A percentile compares a stretch with the other conserved stretches of the same genome.
Conservation (phyloP, 2,888 invertebrate species). For the Eupithecia tripunctaria region DNA sequence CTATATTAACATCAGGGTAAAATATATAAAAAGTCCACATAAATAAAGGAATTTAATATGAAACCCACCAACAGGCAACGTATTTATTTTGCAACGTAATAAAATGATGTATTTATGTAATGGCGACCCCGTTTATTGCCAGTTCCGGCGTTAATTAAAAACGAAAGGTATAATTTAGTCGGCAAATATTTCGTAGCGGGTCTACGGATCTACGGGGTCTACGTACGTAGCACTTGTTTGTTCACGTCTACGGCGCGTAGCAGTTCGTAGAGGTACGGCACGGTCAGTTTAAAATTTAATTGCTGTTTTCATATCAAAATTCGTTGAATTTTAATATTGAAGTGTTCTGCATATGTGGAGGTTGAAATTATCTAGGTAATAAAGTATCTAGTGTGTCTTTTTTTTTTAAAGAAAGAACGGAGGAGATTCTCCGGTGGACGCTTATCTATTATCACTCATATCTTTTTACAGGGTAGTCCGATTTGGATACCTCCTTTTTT, state of each 20-base stretch:
- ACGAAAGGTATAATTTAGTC: slow-evolving; percentile 27
- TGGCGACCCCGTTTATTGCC: slow-evolving; percentile 12
- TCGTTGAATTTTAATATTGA: not conserved
- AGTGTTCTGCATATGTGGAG: not conserved
- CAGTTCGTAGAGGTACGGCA: slow-evolving; percentile 26
- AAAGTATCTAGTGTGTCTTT: too few species aligned
- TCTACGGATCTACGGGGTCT: slow-evolving; percentile 35
- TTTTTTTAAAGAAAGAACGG: too few species aligned
- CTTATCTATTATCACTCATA: too few species aligned
- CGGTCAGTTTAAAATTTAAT: not conserved
- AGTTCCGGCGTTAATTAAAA: slow-evolving; percentile 28
- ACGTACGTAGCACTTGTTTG: slow-evolving; percentile 70
- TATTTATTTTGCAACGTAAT: not conserved
- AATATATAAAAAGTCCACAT: not conserved
- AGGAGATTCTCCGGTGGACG: too few species aligned
- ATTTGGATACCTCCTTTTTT: too few species aligned
- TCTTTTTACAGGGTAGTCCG: too few species aligned
- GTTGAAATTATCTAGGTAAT: too few species aligned
- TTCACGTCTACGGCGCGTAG: slow-evolving; percentile 58
- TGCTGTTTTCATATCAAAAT: not conserved
- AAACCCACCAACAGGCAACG: not conserved
- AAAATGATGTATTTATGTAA: slow-evolving; percentile 5
- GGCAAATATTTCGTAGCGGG: slow-evolving; percentile 41
- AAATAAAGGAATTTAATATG: not conserved
- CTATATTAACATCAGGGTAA: not conserved